Evolutionary conservation across 2,113 vertebrate genomes (phyloP), one percentile per base, ranked within the genome.

Genomic region (Aleadryas rufinucha): DNA sequence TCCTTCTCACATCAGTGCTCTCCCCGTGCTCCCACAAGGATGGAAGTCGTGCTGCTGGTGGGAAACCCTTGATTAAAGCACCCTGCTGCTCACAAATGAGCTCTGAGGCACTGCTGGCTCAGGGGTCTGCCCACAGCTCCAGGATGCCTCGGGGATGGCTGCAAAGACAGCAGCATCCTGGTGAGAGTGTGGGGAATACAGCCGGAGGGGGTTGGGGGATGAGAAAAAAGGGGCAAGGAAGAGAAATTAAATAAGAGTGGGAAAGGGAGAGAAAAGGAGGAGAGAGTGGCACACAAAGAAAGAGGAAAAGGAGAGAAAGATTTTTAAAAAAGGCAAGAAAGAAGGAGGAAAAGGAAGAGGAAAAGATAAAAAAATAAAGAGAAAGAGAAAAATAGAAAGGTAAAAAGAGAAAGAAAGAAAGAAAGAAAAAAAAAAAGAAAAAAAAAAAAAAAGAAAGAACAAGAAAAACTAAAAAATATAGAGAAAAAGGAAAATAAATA

Each of bases 11-110:
- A 10, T 50, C 78, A 65, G 33, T 12, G 61, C 37, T 79, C 27
- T 68, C 57, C 65, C 57, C 21, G 41, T 64, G 56, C 2, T 61
- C 30, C 83, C 0, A 0, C 41, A 74, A 66, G 95, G 63, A 26
- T 35, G 56, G 42, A 44, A 83, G 19, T 28, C 0, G 0, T 41
- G 70, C 53, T 65, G 53, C 19, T 28, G 56, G 20, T 65, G 71
- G 59, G 4, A 89, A 90, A 86, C 33, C 59, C 63, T 91, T 17
- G 0, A 52, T 56, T 88, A 74, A 86, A 88, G 71, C 47, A 30
- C 31, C 66, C 82, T 52, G 82, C 81, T 91, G 84, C 54, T 95
- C 11, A 1, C 30, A 95, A 93, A 96, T 80, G 78, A 95, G 89
- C 65, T 95, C 30, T 37, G 91, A 87, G 89, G n/a, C 16, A 1